Base-by-base conservation (phyloP, 1,140 invertebrate species). In the Gyrodactylus bullatarudis region DNA sequence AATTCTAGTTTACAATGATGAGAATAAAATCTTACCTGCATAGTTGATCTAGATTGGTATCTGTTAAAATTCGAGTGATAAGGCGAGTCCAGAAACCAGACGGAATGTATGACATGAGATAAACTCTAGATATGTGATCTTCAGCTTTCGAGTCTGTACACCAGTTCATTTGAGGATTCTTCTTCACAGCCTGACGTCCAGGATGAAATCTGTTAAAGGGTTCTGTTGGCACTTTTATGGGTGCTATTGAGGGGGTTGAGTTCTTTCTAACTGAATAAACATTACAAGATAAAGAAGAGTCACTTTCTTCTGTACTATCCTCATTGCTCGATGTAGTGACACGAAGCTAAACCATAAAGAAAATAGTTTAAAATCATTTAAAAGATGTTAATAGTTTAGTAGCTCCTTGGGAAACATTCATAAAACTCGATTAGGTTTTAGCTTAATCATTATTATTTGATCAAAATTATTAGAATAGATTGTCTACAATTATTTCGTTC, bases 1-100 rank as follows among this genome's bases (percentile, higher is more conserved):
- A n/a, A n/a, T n/a, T n/a, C n/a, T n/a, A n/a, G n/a, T n/a, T n/a
- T n/a, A n/a, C n/a, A 70, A 70, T 1, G 20, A 70, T 22, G 20
- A 22, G 23, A 70, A 22, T 22, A n/a, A 23, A 22, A 22, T 20
- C n/a, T 70, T n/a, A 1, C 23, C 23, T 1, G n/a, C 23, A 23
- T 23, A 70, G 23, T 70, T 23, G 84, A 75, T 91, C 34, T 16
- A 54, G 34, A 54, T 54, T 54, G 34, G 34, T 87, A 79, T 97
- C 92, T 0, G 89, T 89, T 24, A 97, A 80, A 71, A 96, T 86
- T 23, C 92, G 82, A 0, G 91, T 91, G 20, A 93, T 89, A 1
- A 98, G 83, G 16, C 93, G 82, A 0, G 92, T 89, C 94, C 93
- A 97, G 80, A 98, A 98, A 0, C 94, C 94, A 76, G 88, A 89